These are phyloP conservation scores for Octopus sinensis DNA, from an alignment of 1,140 invertebrate genomes.

Conservation along the genomic window DNA sequence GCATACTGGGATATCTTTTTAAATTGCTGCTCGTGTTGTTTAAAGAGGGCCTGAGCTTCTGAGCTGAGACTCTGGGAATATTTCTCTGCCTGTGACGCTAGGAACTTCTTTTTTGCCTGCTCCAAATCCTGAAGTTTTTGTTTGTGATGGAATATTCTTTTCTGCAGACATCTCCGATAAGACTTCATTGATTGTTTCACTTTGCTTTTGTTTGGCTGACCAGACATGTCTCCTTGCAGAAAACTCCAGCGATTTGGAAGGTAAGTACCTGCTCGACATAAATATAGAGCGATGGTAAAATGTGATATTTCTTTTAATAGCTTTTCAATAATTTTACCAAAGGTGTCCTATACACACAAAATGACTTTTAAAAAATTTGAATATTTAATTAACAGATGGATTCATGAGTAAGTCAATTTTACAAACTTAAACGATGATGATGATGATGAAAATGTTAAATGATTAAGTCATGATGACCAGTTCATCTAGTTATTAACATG, in stretches of 20 bases:
- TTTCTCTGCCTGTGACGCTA: slow-evolving; percentile 24
- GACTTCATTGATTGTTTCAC: slow-evolving; percentile 37
- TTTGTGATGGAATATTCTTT: slow-evolving; percentile 69
- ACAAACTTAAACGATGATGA: no score
- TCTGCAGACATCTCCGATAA: slow-evolving; percentile 70
- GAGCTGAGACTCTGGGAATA: slow-evolving; percentile 40
- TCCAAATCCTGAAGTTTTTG: slow-evolving; percentile 72
- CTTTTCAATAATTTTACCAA: no score
- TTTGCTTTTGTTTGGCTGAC: slow-evolving; percentile 26
- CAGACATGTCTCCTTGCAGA: slow-evolving; percentile 45
- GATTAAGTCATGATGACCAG: no score
- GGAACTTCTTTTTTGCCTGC: slow-evolving; percentile 43
- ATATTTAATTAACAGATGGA: no score
- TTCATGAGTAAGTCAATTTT: no score
- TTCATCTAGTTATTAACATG: no score
- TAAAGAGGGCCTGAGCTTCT: slow-evolving; percentile 62
- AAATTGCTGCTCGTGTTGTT: slow-evolving; percentile 65
- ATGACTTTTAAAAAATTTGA: no score
- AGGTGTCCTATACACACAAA: no score
- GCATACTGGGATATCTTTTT: slow-evolving; percentile 61
- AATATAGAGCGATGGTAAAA: background rate
- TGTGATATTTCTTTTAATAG: no score
- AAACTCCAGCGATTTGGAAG: slow-evolving; percentile 51
- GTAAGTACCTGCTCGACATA: slow-evolving; percentile 23
- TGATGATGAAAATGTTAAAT: no score